These are phyloP conservation scores for Pelobates cultripes DNA, from an alignment of 2,797 vertebrate species.

Conservation along the genomic window DNA sequence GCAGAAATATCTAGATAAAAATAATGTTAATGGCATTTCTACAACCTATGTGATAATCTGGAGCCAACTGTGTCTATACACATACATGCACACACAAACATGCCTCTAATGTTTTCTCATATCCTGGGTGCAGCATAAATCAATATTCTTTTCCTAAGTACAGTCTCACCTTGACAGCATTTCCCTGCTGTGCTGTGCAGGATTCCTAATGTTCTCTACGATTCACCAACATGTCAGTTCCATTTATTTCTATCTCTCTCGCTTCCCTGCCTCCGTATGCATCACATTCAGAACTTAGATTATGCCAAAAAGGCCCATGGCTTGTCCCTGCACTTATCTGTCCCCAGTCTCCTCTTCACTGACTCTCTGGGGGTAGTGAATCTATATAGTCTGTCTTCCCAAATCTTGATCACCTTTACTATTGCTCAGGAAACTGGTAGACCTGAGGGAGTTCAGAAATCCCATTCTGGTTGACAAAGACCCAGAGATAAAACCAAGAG, in stretches of 20 bases:
- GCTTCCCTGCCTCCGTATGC: constrained; percentile 9
- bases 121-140: constrained; percentile 13
- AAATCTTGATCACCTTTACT: constrained; percentile 44
- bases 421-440: constrained; percentile 16
- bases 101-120: constrained; percentile 1
- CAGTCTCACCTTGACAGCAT: constrained; percentile 43
- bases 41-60: too few relatives aligned
- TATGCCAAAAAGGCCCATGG: constrained; percentile 18
- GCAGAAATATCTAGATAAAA: too few relatives aligned
- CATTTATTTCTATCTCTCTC: constrained; percentile 36
- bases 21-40: too few relatives aligned
- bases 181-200: constrained; percentile 28
- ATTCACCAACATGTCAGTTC: constrained; percentile 45
- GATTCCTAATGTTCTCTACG: constrained; percentile 45
- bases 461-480: constrained; percentile 9
- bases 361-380: constrained; percentile 43
- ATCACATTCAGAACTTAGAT: constrained; percentile 21
- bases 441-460: constrained; percentile 18
- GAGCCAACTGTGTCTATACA: neutral
- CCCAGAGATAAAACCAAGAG: constrained; percentile 15
- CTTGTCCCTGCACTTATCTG: constrained; percentile 29
- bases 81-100: neutral
- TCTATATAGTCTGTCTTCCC: constrained; percentile 48
- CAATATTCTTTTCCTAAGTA: constrained; percentile 42
- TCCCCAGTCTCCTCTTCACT: constrained; percentile 43